Evolutionary conservation across 1,140 invertebrate genomes (phyloP).

Genomic region (Cepaea nemoralis): DNA sequence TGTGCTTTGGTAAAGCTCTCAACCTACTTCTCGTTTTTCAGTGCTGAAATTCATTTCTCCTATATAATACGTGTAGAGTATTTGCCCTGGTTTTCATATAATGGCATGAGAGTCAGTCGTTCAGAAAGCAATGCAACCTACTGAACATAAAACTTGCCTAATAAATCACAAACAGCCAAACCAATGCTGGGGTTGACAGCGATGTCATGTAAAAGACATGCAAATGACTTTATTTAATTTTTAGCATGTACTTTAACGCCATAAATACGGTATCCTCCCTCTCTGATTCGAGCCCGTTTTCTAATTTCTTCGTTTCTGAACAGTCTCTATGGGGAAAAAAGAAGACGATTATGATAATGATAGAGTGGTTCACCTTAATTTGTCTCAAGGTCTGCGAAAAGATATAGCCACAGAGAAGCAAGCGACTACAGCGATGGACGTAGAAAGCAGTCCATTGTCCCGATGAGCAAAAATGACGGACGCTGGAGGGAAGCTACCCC

Average conservation of each 20-base stretch:
- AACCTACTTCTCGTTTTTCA: too few species aligned
- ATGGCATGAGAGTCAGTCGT: too few species aligned
- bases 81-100: too few species aligned
- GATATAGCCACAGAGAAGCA: not conserved
- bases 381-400: not conserved
- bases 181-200: too few species aligned
- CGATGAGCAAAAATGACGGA: not conserved
- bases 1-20: too few species aligned
- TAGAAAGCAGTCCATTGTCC: not conserved
- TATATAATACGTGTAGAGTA: too few species aligned
- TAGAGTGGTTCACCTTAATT: conserved; percentile 18
- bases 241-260: not conserved
- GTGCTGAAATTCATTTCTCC: too few species aligned
- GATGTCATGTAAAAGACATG: too few species aligned
- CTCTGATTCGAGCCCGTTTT: not conserved
- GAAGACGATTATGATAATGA: conserved; percentile 18
- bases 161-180: too few species aligned
- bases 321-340: not conserved
- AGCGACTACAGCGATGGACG: not conserved
- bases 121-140: too few species aligned
- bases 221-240: too few species aligned
- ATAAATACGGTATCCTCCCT: not conserved
- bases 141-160: too few species aligned
- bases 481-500: not conserved
- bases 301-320: not conserved